phyloP scores from a whole-genome alignment of 1,140 invertebrate species.

The Drosophila bocki region DNA sequence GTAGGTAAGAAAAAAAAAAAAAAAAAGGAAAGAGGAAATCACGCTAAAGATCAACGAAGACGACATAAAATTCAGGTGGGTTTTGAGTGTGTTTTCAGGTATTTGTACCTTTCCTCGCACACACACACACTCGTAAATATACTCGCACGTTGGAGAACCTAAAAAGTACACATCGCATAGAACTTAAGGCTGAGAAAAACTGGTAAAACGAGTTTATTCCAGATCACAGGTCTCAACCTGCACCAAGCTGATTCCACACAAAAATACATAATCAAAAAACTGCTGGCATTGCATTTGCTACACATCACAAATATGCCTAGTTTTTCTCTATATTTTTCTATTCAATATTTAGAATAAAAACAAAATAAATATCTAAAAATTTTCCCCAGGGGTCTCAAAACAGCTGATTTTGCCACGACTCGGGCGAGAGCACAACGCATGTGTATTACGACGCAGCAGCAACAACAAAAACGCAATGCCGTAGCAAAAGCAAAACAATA shows the following conservation, averaged over 20 bases:
- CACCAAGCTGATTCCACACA: constrained; percentile 35
- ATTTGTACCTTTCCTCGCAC: constrained; percentile 33
- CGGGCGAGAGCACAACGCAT: constrained; percentile 33
- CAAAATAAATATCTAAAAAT: constrained; percentile 5
- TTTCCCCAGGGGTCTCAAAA: constrained; percentile 33
- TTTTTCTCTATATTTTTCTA: constrained; percentile 7
- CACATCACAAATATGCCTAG: not conserved
- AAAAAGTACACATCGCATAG: constrained; percentile 27
- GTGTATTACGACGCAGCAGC: constrained; percentile 15
- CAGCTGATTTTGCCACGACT: constrained; percentile 52
- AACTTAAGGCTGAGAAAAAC: constrained; percentile 40
- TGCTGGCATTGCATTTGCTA: constrained; percentile 21
- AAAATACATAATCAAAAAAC: constrained; percentile 21
- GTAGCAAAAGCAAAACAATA: constrained; percentile 77
- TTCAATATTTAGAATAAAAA: constrained; percentile 5
- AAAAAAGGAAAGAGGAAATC: constrained; percentile 39
- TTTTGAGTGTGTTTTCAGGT: constrained; percentile 33
- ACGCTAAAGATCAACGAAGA: constrained; percentile 27
- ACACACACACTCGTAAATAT: constrained; percentile 36
- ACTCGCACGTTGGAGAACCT: constrained; percentile 24
- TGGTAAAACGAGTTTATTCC: constrained; percentile 72
- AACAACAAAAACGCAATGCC: constrained; percentile 37
- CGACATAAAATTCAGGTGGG: constrained; percentile 30
- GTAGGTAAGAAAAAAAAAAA: constrained; percentile 40
- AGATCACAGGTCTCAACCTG: constrained; percentile 61